phyloP scores from a whole-genome alignment of 2,888 invertebrate species.

The Chloromyia formosa region DNA sequence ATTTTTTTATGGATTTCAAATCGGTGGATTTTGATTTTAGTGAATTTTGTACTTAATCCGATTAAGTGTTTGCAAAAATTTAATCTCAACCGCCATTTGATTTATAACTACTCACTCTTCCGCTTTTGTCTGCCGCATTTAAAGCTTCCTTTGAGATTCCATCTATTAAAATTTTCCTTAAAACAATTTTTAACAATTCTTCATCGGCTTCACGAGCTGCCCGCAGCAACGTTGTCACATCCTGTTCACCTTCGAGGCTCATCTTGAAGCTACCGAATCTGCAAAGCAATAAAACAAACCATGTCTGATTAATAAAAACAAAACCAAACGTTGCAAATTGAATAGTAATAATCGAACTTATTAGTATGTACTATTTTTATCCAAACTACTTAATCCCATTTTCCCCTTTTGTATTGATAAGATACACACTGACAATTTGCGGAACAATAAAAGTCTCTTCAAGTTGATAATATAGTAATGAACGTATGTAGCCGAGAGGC shows the following conservation, averaged over 20 bases:
- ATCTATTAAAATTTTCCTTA: slow-evolving; percentile 62
- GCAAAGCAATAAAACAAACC: background rate
- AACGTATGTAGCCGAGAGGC: background rate
- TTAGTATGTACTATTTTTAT: background rate
- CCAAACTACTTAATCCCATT: background rate
- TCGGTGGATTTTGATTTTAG: no score
- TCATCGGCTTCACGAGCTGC: slow-evolving; percentile 69
- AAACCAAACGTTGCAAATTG: background rate
- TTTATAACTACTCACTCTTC: slow-evolving; percentile 67
- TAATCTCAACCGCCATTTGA: no score
- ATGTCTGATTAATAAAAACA: slow-evolving; percentile 10
- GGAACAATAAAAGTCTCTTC: slow-evolving; percentile 1
- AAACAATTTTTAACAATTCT: slow-evolving; percentile 62
- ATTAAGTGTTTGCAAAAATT: no score
- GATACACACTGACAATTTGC: slow-evolving; percentile 1
- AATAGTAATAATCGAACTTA: background rate
- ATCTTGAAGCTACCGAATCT: slow-evolving; percentile 51
- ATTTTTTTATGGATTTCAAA: no score
- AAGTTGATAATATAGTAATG: no score
- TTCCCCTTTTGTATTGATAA: background rate
- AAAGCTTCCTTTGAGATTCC: slow-evolving; percentile 64
- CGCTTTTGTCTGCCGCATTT: slow-evolving; percentile 68
- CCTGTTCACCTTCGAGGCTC: slow-evolving; percentile 50
- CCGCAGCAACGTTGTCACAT: slow-evolving; percentile 62
- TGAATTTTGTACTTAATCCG: no score